Conservation (phyloP, 2,888 invertebrate species). For the Elegia similella region DNA sequence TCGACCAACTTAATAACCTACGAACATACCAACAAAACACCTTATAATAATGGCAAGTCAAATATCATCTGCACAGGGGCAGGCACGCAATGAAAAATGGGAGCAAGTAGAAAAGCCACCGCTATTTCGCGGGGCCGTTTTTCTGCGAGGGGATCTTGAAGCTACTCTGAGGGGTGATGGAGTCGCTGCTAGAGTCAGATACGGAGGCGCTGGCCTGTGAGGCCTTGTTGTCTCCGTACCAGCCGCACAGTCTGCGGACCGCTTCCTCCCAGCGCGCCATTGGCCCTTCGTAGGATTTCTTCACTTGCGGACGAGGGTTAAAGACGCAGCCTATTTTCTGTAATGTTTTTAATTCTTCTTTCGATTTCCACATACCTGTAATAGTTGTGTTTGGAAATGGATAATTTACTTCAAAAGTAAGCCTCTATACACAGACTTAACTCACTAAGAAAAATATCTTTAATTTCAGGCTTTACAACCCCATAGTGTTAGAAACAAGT, state of each 20-base stretch:
- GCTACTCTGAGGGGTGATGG: slow-evolving; percentile 44
- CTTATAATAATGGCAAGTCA: slow-evolving; percentile 25
- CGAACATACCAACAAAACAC: slow-evolving; percentile 28
- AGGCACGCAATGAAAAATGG: slow-evolving; percentile 48
- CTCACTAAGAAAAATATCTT: too few species aligned
- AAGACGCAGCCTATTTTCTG: slow-evolving; percentile 84
- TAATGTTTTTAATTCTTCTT: slow-evolving; percentile 83
- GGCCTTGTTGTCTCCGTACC: slow-evolving; percentile 62
- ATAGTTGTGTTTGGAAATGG: slow-evolving; percentile 13
- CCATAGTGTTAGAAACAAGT: too few species aligned
- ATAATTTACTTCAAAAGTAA: too few species aligned
- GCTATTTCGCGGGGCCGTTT: slow-evolving; percentile 56
- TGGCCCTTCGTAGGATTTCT: slow-evolving; percentile 51
- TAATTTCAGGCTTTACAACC: too few species aligned
- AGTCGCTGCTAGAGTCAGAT: slow-evolving; percentile 41
- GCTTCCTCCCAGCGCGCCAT: slow-evolving; percentile 82
- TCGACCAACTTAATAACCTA: slow-evolving; percentile 20
- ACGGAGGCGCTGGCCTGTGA: slow-evolving; percentile 32
- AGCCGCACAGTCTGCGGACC: slow-evolving; percentile 78
- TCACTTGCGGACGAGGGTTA: slow-evolving; percentile 63
- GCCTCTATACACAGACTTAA: too few species aligned
- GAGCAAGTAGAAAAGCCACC: slow-evolving; percentile 60
- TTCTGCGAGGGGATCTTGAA: slow-evolving; percentile 42
- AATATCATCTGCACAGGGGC: slow-evolving; percentile 59
- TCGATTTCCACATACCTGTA: slow-evolving; percentile 87